Base-by-base conservation (phyloP, 1,140 invertebrate species). In the Drosophila subpulchrella region DNA sequence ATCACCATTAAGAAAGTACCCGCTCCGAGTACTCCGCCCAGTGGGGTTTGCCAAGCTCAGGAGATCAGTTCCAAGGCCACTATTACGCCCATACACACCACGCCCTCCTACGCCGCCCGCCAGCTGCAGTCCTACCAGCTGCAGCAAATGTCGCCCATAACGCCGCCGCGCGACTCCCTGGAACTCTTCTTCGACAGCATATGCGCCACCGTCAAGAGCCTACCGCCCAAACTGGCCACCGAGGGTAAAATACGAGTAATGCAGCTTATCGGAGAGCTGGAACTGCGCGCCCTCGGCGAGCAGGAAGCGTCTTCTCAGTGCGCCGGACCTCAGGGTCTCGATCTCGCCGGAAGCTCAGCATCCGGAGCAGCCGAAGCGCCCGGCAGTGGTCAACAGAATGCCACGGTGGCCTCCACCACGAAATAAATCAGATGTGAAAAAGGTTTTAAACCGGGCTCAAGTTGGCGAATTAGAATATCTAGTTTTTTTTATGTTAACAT, bases 101-200 rank as follows among this genome's bases (percentile, higher is more conserved):
- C 72, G 20, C 71, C 74, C 30, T 58, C 59, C 0, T 75, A 66
- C 24, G 60, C 61, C 15, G 36, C 73, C 17, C 55, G 75, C 10
- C 75, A 77, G 54, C 13, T 57, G 36, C 78, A 86, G 27, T 86
- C 78, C 1, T 81, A 70, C 15, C 83, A 88, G 24, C 38, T 80
- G 41, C 72, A 82, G 44, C 66, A 67, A 3, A 48, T 89, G 30
- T 46, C 78, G 6, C 32, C 81, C 12, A 36, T 65, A n/a, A 53
- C 55, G 3, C 38, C 41, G 5, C 24, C 65, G 3, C 82, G 86
- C 6, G 86, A 91, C 7, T 88, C 86, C 0, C 74, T 91, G 7
- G 90, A 91, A 53, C 71, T 91, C 44, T 91, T 91, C 50, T 91
- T 91, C 20, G 90, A 91, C 47, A 91, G 90, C 73, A 84, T 91